Conservation (phyloP, 2,797 vertebrate genomes). For the Lagocephalus sceleratus region DNA sequence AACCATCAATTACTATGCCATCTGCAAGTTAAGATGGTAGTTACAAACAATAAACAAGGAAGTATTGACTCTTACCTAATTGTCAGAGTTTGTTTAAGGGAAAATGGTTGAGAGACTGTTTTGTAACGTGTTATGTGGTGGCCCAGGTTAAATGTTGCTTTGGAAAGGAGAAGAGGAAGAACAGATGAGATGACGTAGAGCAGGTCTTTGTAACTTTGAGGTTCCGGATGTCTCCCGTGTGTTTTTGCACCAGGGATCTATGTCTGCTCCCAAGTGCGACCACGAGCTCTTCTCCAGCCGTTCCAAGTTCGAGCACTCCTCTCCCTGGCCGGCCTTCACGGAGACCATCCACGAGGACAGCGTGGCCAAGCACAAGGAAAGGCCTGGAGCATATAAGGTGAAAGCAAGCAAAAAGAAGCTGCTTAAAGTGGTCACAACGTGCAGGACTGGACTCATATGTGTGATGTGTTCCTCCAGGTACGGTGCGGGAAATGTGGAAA, state of each 20-base stretch:
- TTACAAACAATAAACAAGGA: no score
- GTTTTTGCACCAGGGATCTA: conserved; percentile 80
- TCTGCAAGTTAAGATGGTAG: no score
- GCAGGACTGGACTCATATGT: neutral
- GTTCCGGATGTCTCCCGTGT: neutral
- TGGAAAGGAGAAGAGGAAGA: no score
- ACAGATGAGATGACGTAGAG: neutral
- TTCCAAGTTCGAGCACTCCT: conserved; percentile 88
- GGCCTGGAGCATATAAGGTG: conserved; percentile 83
- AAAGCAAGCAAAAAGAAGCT: neutral
- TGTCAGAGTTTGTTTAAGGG: no score
- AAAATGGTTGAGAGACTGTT: no score
- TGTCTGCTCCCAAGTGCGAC: conserved; percentile 83
- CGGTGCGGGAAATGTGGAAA: conserved; percentile 69
- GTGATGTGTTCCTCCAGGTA: conserved; percentile 46
- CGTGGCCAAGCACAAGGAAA: conserved; percentile 82
- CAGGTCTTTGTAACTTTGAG: no score
- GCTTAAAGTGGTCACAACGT: neutral
- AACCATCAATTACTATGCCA: no score
- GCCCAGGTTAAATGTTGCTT: neutral
- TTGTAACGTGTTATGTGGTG: neutral
- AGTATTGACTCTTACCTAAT: no score
- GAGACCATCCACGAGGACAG: conserved; percentile 85
- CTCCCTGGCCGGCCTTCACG: conserved; percentile 94
- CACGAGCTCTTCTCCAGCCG: conserved; percentile 89